A percentile compares a stretch with the other conserved stretches of the same genome.
phyloP scores from a whole-genome alignment of 2,113 vertebrate species.

The Raphicerus campestris region DNA sequence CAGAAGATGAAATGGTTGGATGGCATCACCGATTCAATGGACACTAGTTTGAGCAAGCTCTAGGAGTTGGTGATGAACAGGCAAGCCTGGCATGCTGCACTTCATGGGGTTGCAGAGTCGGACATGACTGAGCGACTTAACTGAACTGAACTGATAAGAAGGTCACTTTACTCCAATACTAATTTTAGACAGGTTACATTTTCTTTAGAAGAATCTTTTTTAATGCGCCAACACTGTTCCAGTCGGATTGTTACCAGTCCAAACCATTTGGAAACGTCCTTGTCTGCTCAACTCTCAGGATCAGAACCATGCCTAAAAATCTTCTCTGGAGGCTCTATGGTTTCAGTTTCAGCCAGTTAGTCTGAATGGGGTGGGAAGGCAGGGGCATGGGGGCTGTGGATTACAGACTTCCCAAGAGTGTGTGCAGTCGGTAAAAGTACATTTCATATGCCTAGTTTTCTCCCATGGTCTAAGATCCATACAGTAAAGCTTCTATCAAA shows the following conservation, averaged over 20 bases:
- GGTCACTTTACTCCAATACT: neutral
- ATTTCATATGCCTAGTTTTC: neutral
- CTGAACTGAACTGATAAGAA: neutral
- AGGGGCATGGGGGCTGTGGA: neutral
- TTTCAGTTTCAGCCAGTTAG: neutral
- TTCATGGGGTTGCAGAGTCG: neutral
- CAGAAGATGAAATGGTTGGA: neutral
- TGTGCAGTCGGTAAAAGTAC: neutral
- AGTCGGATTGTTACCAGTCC: neutral
- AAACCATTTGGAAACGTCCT: slow-evolving; percentile 32
- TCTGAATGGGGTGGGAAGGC: neutral
- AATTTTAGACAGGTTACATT: neutral
- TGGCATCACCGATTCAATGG: neutral
- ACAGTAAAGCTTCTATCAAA: neutral
- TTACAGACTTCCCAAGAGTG: neutral
- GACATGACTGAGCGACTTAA: neutral
- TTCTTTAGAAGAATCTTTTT: slow-evolving; percentile 23
- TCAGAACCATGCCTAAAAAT: neutral
- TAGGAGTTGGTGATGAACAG: neutral
- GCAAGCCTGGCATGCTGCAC: neutral
- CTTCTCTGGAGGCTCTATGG: neutral
- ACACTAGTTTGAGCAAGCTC: neutral
- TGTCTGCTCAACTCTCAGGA: neutral
- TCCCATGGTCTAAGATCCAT: neutral
- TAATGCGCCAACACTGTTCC: neutral